Evolutionary conservation across 2,888 invertebrate species (phyloP), one percentile per base, ranked within the genome.

Genomic region (Stratiomys singularior): DNA sequence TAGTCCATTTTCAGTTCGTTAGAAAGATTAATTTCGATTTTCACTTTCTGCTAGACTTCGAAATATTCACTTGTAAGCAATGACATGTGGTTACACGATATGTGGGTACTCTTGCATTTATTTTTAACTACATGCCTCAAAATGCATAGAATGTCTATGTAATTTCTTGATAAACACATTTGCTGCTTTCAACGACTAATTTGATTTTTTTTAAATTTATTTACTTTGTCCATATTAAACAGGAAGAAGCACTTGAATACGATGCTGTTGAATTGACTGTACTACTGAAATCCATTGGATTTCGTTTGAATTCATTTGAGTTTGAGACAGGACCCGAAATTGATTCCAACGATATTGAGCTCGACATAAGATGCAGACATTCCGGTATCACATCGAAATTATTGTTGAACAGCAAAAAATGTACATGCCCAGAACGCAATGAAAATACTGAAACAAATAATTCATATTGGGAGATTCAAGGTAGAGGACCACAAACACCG

Each of bases 401-500:
- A 30, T 30, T 18, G 15, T 47, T 80, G 47, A 56, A 63, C 27
- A 25, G 71, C 1, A 69, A 71, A 37, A 77, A 76, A 64, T 81
- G 80, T 71, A 79, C 80, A 21, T 81, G 80, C 25, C 80, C 80
- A 18, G 63, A 28, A 47, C 47, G 78, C 18, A 76, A 46, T 76
- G 18, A 46, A 1, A 69, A 79, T 72, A 7, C 78, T 15, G 25
- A 78, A 28, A 80, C 74, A 30, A 78, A 80, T 78, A 81, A 80
- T 69, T 81, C 80, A 37, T 81, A 80, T 80, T 81, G 80, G 80
- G 80, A 81, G 58, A 76, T 81, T 46, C 80, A 81, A 77, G 80
- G 80, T 15, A 77, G 66, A 25, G 76, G 79, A 37, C 78, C 80
- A 27, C 66, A 77, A 27, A 76, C 76, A n/a, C 79, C 78, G 11